A percentile compares a stretch with the other conserved stretches of the same genome.
These are phyloP conservation scores for Maconellicoccus hirsutus DNA, from an alignment of 1,140 invertebrate species.

Conservation along the genomic window DNA sequence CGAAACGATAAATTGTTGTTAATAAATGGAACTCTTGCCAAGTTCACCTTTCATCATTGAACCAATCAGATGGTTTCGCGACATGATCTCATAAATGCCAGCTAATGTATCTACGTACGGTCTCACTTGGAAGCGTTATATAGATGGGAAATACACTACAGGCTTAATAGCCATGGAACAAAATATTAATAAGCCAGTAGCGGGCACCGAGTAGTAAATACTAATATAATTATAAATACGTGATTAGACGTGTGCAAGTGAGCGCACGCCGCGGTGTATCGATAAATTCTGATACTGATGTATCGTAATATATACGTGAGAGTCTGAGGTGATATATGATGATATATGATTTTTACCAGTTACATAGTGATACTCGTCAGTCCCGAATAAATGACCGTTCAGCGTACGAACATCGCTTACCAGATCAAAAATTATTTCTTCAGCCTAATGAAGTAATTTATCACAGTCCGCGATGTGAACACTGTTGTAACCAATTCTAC, in stretches of 20 bases:
- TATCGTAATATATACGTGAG: background rate
- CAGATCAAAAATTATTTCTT: constrained; percentile 20
- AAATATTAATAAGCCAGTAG: background rate
- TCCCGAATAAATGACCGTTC: constrained; percentile 2
- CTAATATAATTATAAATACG: background rate
- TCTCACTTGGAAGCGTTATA: too few relatives aligned
- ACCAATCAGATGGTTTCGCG: too few relatives aligned
- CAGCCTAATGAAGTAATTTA: constrained; percentile 17
- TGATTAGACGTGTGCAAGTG: constrained; percentile 7
- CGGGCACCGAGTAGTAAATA: background rate
- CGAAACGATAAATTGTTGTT: too few relatives aligned
- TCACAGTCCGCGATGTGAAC: background rate
- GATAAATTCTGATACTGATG: background rate
- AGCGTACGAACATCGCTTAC: constrained; percentile 12
- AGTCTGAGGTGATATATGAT: constrained; percentile 11
- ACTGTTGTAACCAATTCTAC: constrained; percentile 7
- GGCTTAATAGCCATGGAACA: too few relatives aligned
- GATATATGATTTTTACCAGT: constrained; percentile 7
- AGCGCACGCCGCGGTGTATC: background rate
- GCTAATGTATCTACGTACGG: too few relatives aligned
- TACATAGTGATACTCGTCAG: background rate
- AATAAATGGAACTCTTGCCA: too few relatives aligned
- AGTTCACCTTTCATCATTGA: too few relatives aligned
- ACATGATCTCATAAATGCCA: too few relatives aligned
- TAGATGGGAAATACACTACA: too few relatives aligned